These are phyloP conservation scores for Andrena minutula DNA, from an alignment of 2,888 invertebrate genomes.

Conservation along the genomic window DNA sequence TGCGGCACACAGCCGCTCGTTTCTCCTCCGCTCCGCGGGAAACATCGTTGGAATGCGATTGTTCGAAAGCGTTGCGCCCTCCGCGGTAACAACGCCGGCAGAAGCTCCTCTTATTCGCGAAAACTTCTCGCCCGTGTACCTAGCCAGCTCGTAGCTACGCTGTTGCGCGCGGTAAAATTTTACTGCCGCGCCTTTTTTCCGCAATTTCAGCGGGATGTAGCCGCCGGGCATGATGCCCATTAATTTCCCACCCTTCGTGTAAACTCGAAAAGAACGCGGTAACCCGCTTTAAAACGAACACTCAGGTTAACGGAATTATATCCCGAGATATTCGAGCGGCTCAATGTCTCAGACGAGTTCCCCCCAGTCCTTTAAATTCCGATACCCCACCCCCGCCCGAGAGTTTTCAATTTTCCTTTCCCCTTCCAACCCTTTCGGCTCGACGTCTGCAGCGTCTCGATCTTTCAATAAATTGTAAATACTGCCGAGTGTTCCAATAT, in stretches of 20 bases:
- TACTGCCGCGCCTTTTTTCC: conserved; percentile 33
- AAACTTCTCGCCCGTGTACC: conserved; percentile 51
- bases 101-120: conserved; percentile 47
- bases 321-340: not conserved
- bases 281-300: not conserved
- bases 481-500: conserved; percentile 66
- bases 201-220: conserved; percentile 35
- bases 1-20: conserved; percentile 61
- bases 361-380: conserved; percentile 49
- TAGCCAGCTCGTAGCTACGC: conserved; percentile 19
- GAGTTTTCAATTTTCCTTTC: conserved; percentile 59
- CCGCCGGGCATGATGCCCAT: conserved; percentile 36
- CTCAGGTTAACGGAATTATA: conserved; percentile 13
- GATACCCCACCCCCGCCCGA: conserved; percentile 46
- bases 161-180: conserved; percentile 51
- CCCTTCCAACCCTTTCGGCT: conserved; percentile 44
- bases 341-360: not conserved
- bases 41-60: conserved; percentile 61
- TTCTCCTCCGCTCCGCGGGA: conserved; percentile 43
- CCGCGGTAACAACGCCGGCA: conserved; percentile 7
- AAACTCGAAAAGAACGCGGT: conserved; percentile 20
- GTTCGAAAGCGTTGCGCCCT: conserved; percentile 53
- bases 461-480: conserved; percentile 71
- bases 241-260: conserved; percentile 27
- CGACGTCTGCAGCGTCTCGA: conserved; percentile 50